Conservation (phyloP, 2,888 invertebrate genomes). For the Epirrhoe alternata region DNA sequence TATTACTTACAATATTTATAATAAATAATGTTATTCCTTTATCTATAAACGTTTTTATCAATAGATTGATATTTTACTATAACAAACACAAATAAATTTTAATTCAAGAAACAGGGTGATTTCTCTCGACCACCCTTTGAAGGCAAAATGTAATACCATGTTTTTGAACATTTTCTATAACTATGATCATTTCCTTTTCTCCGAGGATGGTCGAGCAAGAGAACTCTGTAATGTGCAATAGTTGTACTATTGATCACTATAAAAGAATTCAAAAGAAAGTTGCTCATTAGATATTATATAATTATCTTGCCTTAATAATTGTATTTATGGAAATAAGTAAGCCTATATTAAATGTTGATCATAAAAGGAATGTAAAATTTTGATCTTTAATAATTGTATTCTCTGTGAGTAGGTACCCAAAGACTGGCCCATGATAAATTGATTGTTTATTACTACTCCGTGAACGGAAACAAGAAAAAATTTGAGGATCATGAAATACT, state of each 20-base stretch:
- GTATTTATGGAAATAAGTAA: background rate
- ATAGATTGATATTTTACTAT: slow-evolving; percentile 16
- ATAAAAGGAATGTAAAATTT: no score
- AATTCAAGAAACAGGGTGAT: no score
- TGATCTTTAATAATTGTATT: background rate
- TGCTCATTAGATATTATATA: slow-evolving; percentile 54
- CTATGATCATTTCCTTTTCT: no score
- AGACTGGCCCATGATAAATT: background rate
- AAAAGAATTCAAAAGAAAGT: slow-evolving; percentile 19
- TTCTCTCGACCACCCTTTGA: no score
- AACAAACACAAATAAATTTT: background rate
- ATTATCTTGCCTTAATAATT: slow-evolving; percentile 51
- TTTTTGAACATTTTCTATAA: no score
- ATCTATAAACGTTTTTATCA: slow-evolving; percentile 10
- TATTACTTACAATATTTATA: slow-evolving; percentile 5
- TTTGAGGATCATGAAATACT: background rate
- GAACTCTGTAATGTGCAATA: no score
- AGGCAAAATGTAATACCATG: no score
- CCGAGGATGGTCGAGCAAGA: no score
- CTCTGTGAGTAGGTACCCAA: background rate
- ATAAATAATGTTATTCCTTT: background rate
- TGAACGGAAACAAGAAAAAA: background rate
- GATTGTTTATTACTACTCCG: background rate
- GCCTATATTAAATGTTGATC: background rate
- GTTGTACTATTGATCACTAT: background rate